phyloP scores from a whole-genome alignment of 2,113 vertebrate species.

The Dascyllus trimaculatus region DNA sequence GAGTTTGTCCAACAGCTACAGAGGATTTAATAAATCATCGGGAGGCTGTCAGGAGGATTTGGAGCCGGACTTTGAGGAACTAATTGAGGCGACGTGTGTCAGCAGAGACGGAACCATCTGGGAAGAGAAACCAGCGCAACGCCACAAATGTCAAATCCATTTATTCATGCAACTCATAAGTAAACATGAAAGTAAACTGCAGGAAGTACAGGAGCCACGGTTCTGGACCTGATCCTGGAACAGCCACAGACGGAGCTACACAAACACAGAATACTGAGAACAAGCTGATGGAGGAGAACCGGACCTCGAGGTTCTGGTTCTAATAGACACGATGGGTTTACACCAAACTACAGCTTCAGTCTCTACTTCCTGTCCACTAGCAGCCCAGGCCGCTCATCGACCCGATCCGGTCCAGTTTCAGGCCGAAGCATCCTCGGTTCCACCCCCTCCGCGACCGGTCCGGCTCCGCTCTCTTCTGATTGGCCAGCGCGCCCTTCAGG shows the following conservation, averaged over 20 bases:
- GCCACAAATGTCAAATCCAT: constrained; percentile 72
- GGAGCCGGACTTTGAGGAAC: constrained; percentile 25
- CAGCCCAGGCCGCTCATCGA: constrained; percentile 91
- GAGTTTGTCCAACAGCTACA: constrained; percentile 17
- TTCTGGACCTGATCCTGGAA: no score
- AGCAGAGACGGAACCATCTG: constrained; percentile 10
- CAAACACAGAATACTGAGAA: constrained; percentile 32
- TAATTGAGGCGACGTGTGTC: constrained; percentile 33
- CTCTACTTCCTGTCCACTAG: constrained; percentile 75
- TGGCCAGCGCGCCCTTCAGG: constrained; percentile 83
- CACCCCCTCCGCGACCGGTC: constrained; percentile 84
- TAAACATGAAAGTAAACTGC: constrained; percentile 57
- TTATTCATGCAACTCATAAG: constrained; percentile 81
- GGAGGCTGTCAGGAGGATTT: constrained; percentile 39
- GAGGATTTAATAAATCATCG: constrained; percentile 23
- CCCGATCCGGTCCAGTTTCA: constrained; percentile 91
- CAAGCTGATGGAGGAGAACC: no score
- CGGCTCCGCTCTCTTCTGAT: constrained; percentile 83
- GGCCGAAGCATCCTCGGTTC: constrained; percentile 89
- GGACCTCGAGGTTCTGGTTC: no score
- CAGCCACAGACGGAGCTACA: constrained; percentile 26
- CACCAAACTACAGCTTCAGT: constrained; percentile 61
- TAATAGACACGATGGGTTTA: constrained; percentile 1
- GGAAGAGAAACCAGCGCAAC: constrained; percentile 4
- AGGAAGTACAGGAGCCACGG: constrained; percentile 40